Conservation (phyloP, 2,113 vertebrate species). For the Albula goreensis region DNA sequence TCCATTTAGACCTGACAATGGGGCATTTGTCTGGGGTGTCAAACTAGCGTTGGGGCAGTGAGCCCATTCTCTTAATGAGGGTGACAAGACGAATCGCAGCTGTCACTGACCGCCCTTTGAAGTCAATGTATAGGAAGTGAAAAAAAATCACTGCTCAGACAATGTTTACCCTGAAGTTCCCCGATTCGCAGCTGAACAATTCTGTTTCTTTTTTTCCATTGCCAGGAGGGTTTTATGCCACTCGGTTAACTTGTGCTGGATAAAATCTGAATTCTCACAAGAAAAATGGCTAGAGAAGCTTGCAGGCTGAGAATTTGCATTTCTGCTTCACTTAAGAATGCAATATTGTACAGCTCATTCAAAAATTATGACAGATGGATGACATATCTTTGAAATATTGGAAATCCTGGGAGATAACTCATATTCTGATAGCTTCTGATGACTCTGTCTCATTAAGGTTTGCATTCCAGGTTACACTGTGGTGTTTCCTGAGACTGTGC, state of each 20-base stretch:
- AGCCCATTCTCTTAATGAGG: conserved; percentile 8
- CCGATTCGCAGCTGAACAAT: neutral
- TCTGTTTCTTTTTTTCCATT: neutral
- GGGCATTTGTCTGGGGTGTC: conserved; percentile 4
- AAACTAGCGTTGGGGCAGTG: neutral
- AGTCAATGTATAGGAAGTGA: conserved; percentile 9
- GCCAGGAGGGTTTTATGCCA: neutral
- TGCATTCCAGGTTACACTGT: neutral
- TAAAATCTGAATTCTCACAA: neutral
- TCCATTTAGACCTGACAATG: conserved; percentile 12
- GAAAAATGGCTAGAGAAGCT: neutral
- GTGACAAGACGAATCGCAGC: conserved; percentile 17
- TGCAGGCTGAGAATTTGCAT: neutral
- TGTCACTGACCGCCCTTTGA: conserved; percentile 13
- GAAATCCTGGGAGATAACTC: too few species aligned
- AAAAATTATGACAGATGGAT: neutral
- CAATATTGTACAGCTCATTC: neutral
- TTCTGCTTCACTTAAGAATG: neutral
- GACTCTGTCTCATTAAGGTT: neutral
- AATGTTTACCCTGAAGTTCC: neutral
- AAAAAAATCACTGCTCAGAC: neutral
- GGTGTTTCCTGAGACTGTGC: neutral
- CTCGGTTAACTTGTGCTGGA: neutral
- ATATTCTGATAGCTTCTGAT: neutral
- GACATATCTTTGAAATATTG: neutral